These are phyloP conservation scores for Pampusana beccarii DNA, from an alignment of 2,113 vertebrate genomes.

Conservation along the genomic window DNA sequence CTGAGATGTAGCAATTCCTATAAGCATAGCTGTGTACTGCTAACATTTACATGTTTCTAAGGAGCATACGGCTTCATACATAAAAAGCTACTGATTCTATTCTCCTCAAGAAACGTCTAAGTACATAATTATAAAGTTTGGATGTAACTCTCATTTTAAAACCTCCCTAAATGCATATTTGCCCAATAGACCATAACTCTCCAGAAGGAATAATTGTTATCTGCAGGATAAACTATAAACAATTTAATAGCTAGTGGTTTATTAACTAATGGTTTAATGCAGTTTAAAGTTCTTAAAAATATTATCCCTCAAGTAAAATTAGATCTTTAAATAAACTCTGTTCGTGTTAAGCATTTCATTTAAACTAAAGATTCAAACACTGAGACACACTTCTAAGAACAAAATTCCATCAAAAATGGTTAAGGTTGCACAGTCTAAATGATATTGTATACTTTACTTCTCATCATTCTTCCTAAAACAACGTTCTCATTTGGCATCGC, in stretches of 20 bases:
- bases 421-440: neutral
- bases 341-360: neutral
- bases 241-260: neutral
- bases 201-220: neutral
- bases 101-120: neutral
- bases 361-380: neutral
- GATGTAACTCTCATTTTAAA: neutral
- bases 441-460: neutral
- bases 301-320: neutral
- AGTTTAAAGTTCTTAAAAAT: neutral
- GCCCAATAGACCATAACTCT: neutral
- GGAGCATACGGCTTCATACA: neutral
- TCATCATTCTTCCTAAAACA: constrained; percentile 11
- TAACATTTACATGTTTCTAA: neutral
- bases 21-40: neutral
- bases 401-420: neutral
- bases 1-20: neutral
- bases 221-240: constrained; percentile 1
- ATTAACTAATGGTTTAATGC: neutral
- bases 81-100: neutral
- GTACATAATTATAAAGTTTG: neutral
- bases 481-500: neutral
- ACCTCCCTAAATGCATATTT: neutral
- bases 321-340: neutral
- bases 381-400: neutral